Evolutionary conservation across 2,113 vertebrate species (phyloP), one percentile per base, ranked within the genome.

Genomic region (Bothrops jararaca): DNA sequence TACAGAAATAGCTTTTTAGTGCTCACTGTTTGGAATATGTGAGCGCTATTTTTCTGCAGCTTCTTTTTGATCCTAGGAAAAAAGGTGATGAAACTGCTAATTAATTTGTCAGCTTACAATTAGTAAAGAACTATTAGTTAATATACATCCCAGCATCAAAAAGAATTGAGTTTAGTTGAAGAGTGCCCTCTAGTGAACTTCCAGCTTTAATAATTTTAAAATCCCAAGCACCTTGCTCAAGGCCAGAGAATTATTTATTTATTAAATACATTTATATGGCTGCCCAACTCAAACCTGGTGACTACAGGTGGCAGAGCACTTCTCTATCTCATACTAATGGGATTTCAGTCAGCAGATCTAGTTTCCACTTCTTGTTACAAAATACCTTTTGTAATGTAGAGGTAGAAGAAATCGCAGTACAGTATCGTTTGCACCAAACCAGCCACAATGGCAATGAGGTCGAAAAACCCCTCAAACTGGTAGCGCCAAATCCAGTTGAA

Each of bases 351-450:
- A 50, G 45, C 5, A 11, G 9, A 39, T 52, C 39, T 86, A 74
- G 8, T 39, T 9, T 23, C 13, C 15, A 2, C 42, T 26, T 89
- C 1, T 56, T 15, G 1, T 3, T 29, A 58, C 2, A 1, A 89
- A 74, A 8, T 80, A 98, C 97, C 97, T 97, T 98, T 98, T 94
- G 97, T 98, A 94, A 98, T 97, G 89, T 98, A 98, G 94, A 98
- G 96, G 96, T 98, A 98, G 95, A 98, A 98, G 96, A 98, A 98
- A 91, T 98, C 97, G 5, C 97, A 98, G 95, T 97, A 98, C 6
- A 98, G 97, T 64, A 98, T 95, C 0, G 97, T 97, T 95, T 97
- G 97, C n/a, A 98, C 97, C 80, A 98, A 95, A 92, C 97, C 97
- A 0, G 97, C 97, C 92, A 98, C 97, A 0, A 97, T 97, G 91